Conservation (phyloP, 2,113 vertebrate genomes). For the Noctilio leporinus region DNA sequence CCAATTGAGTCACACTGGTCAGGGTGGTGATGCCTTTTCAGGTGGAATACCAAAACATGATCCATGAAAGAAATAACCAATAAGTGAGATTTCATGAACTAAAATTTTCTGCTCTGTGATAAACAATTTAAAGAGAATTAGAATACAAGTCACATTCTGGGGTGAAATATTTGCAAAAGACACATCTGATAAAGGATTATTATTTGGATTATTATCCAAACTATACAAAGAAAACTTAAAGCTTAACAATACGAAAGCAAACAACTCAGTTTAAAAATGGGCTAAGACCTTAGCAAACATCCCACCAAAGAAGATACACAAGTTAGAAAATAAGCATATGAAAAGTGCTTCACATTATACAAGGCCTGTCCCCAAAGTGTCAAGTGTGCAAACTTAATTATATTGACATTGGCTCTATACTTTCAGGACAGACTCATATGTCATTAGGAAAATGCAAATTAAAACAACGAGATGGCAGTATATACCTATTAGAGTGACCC, state of each 20-base stretch:
- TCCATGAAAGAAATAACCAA: background rate
- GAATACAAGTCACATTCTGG: background rate
- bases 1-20: too few relatives aligned
- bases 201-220: background rate
- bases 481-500: background rate
- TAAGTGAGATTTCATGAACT: background rate
- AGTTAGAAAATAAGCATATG: background rate
- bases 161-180: background rate
- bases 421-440: too few relatives aligned
- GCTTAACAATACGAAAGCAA: background rate
- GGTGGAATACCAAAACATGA: background rate
- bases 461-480: background rate
- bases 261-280: background rate
- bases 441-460: background rate
- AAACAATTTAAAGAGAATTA: background rate
- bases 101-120: background rate
- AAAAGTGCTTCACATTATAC: background rate
- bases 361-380: too few relatives aligned
- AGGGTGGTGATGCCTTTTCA: background rate
- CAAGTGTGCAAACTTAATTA: too few relatives aligned
- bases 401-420: too few relatives aligned
- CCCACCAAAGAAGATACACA: background rate
- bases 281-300: background rate
- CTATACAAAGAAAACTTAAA: background rate
- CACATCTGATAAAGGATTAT: background rate